Conservation (phyloP, 2,113 vertebrate genomes). For the Centropus unirufus region DNA sequence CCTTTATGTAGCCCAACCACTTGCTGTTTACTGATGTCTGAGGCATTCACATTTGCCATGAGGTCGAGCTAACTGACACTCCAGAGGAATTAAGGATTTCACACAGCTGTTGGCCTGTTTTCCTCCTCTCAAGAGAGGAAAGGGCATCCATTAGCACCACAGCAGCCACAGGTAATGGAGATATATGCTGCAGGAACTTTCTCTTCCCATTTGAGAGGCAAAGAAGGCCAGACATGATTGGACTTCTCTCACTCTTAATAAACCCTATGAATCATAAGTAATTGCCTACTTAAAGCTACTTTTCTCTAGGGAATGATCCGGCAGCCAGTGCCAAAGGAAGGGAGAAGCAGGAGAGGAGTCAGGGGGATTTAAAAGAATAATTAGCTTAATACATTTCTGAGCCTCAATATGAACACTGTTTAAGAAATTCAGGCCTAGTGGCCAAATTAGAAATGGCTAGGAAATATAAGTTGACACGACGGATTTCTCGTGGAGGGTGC, state of each 20-base stretch:
- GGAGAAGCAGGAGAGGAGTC: not conserved
- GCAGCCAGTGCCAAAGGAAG: not conserved
- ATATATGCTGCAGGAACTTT: conserved; percentile 3
- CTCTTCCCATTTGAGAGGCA: not conserved
- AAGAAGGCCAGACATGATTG: conserved; percentile 38
- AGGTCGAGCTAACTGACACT: not conserved
- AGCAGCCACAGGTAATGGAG: conserved; percentile 24
- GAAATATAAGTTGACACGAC: not conserved
- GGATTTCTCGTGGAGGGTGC: not conserved
- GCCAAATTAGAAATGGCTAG: conserved; percentile 5
- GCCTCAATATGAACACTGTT: not conserved
- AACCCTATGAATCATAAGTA: conserved; percentile 57
- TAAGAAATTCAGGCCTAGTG: not conserved
- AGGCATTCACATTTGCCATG: not conserved
- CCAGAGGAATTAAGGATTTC: conserved; percentile 12
- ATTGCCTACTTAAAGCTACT: conserved; percentile 63
- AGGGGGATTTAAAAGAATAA: conserved; percentile 30
- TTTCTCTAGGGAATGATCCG: conserved; percentile 29
- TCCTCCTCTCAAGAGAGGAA: not conserved
- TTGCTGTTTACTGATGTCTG: not conserved
- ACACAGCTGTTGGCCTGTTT: not conserved
- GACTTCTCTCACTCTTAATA: conserved; percentile 39
- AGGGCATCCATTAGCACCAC: conserved; percentile 22
- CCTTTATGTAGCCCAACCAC: not conserved
- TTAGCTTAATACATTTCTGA: conserved; percentile 57